Evolutionary conservation across 2,888 invertebrate genomes (phyloP), one percentile per base, ranked within the genome.

Genomic region (Ennomos quercinarius): DNA sequence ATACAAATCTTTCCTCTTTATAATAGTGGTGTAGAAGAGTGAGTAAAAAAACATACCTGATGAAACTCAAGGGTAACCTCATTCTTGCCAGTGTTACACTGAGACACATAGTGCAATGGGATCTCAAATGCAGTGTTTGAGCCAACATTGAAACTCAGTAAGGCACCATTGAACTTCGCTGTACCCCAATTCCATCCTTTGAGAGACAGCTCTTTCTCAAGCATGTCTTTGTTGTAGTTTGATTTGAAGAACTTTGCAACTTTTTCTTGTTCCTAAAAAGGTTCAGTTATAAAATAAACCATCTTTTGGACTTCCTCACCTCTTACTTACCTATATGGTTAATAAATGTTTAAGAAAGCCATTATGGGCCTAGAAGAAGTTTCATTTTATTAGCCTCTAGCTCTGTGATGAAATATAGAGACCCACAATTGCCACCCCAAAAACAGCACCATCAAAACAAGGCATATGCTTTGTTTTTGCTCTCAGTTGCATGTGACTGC

Each of bases 181-280:
- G 97, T 97, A 35, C 99, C 99, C 98, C 99, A 99, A 87, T 99
- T 99, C 99, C 99, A 99, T 0, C 99, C 99, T 83, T 98, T 99
- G 1, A 99, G 93, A 66, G 98, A 97, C 52, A 98, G 88, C 77
- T 99, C 99, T 76, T 97, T 97, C 76, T 98, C 98, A 46, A 97
- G 91, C 95, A 99, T 95, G 58, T 97, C 96, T 71, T 96, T 96
- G 35, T 95, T 94, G 84, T 98, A 99, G 68, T 96, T 95, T 8
- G 94, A 93, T 66, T 95, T 95, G 71, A 99, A 96, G 85, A 98
- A 99, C 73, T 97, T 97, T 0, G 97, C 95, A 44, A 99, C 94
- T 83, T 98, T 98, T 46, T 99, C 99, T 89, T 97, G 96, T 70
- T 99, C 99, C 95, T 97, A 79, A 12, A 56, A 87, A 80, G 5